Base-by-base conservation (phyloP, 2,888 invertebrate genomes). In the Plebejus melissa region DNA sequence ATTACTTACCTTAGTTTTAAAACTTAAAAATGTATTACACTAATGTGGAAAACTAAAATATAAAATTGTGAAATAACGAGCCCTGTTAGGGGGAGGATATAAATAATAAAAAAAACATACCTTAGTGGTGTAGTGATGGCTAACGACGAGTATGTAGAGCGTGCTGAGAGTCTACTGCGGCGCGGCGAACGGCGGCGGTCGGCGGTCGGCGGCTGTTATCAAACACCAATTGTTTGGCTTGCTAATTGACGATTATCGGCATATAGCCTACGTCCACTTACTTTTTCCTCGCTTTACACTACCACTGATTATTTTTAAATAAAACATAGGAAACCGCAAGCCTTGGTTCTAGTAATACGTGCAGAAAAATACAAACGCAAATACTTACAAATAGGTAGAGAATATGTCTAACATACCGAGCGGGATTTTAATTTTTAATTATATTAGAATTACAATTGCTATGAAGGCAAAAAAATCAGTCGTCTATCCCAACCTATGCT, bases 231-330 rank as follows among this genome's bases (percentile, higher is more conserved):
- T 89, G 88, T 89, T 89, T 86, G 81, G 78, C 77, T 79, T 77
- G 81, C 81, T 89, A 87, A 88, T 86, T 88, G 86, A 81, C 79
- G 80, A 88, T 88, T 86, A 88, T 87, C 83, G 85, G 82, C 81
- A 87, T 88, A 86, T 16, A 65, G 32, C 60, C 60, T 36, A 32
- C 65, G 32, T 13, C 32, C 11, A 36, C 32, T 22, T 22, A 36
- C 32, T 65, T 65, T 65, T 65, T 65, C 13, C 32, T 65, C 32
- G 9, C 6, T 28, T 60, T 22, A 60, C 9, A 60, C 60, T 60
- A 60, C 13, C 50, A 4, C 54, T 54, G 54, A 54, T 54, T 54
- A 54, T 16, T 22, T 22, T 22, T 54, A 4, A 16, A 4, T 54
- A 54, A 4, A 54, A 54, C 0, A 4, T 54, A 4, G 54, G 54